Conservation (phyloP, 2,888 invertebrate species). For the Pyrrhopygopsis socrates region DNA sequence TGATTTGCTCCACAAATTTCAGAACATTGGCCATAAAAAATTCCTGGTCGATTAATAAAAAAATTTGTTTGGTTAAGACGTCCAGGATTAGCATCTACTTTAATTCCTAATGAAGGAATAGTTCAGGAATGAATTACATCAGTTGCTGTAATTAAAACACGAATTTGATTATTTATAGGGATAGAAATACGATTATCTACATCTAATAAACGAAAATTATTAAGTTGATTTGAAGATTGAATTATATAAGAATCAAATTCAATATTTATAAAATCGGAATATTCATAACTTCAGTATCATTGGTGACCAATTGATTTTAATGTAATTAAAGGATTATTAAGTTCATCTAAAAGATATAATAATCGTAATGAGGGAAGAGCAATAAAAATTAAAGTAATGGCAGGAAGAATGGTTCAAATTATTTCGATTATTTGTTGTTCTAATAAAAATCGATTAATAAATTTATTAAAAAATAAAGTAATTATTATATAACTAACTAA, state of each 20-base stretch:
- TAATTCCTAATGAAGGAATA: constrained; percentile 95
- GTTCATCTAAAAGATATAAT: constrained; percentile 96
- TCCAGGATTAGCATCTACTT: constrained; percentile 96
- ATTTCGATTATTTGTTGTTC: constrained; percentile 96
- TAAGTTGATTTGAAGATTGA: constrained; percentile 89
- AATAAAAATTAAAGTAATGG: constrained; percentile 96
- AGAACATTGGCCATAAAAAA: constrained; percentile 98
- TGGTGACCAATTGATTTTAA: constrained; percentile 96
- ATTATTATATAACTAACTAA: constrained; percentile 95
- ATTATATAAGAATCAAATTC: constrained; percentile 84
- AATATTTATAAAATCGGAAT: no score
- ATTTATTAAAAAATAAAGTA: constrained; percentile 95
- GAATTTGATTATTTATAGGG: constrained; percentile 96
- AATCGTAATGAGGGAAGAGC: constrained; percentile 95
- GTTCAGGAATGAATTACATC: constrained; percentile 97
- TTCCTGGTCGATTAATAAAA: constrained; percentile 95
- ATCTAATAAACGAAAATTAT: constrained; percentile 95
- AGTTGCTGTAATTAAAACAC: constrained; percentile 95
- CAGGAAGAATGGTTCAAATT: constrained; percentile 96
- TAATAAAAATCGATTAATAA: constrained; percentile 95
- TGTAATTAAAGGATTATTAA: constrained; percentile 95
- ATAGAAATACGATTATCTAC: constrained; percentile 95
- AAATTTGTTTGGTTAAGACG: constrained; percentile 96
- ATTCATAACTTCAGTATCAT: no score
- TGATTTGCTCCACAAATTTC: constrained; percentile 98